phyloP scores from a whole-genome alignment of 2,113 vertebrate species.

The Asarcornis scutulata region DNA sequence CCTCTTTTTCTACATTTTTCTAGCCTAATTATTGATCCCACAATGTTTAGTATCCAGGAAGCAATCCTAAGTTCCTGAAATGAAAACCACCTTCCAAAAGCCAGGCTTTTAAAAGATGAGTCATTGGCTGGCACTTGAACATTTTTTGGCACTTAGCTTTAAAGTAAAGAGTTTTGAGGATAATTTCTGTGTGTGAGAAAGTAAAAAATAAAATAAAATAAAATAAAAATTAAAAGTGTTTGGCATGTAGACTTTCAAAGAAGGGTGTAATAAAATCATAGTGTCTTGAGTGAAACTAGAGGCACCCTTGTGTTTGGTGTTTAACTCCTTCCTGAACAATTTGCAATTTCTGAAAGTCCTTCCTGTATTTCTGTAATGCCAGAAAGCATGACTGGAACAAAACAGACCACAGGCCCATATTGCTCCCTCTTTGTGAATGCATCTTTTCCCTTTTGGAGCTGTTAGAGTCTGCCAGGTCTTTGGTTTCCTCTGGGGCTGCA shows the following conservation, averaged over 20 bases:
- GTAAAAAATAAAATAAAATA: neutral
- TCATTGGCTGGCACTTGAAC: slow-evolving; percentile 67
- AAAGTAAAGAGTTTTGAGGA: slow-evolving; percentile 65
- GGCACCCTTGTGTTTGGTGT: neutral
- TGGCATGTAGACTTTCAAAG: slow-evolving; percentile 38
- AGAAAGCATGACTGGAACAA: neutral
- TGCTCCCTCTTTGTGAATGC: neutral
- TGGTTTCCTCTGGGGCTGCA: accelerated
- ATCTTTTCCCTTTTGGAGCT: neutral
- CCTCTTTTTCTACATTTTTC: slow-evolving; percentile 48
- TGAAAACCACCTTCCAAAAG: slow-evolving; percentile 69
- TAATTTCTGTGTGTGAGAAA: slow-evolving; percentile 61
- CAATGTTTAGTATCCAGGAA: slow-evolving; percentile 76
- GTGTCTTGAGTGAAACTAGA: slow-evolving; percentile 33
- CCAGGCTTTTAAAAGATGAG: slow-evolving; percentile 67
- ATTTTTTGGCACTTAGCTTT: slow-evolving; percentile 60
- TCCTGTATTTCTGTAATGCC: neutral
- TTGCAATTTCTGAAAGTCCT: neutral
- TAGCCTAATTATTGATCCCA: slow-evolving; percentile 65
- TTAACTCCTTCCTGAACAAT: neutral
- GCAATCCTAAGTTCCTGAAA: slow-evolving; percentile 70
- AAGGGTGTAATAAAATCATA: neutral
- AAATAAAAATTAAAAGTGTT: neutral
- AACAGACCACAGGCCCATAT: neutral
- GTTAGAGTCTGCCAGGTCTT: neutral